Evolutionary conservation across 2,797 vertebrate species (phyloP), one percentile per base, ranked within the genome.

Genomic region (Dipus sagitta): DNA sequence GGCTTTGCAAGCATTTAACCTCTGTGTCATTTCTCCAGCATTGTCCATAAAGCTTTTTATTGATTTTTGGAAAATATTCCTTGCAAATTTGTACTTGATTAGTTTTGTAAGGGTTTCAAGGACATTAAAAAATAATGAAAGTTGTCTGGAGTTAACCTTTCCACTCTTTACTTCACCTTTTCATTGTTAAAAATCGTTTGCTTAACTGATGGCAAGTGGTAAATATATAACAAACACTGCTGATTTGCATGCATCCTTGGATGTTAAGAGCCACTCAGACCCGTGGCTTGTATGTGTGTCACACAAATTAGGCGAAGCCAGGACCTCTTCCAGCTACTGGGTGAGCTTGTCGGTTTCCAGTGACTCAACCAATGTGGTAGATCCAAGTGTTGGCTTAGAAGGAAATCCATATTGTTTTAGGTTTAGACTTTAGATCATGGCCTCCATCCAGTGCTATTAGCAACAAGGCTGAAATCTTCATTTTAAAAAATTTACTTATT

Each of bases 91-190:
- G 10, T 68, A 74, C 12, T 62, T 77, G 30, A 84, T 71, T 65
- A 67, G 5, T 26, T 80, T 91, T 91, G 17, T 4, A 74, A 42
- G 28, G 81, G n/a, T 93, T 94, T 91, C 47, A 82, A 42, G 54
- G 9, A 60, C 42, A 65, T 24, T 18, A 3, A 30, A 64, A 92
- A 52, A 30, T 47, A 62, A 42, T 10, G 1, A 4, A 1, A 17
- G 70, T 26, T 38, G 21, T 72, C 32, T 90, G 28, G 13, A 71
- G 9, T 47, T 3, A 47, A 47, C 42, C 32, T 88, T 14, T 86
- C 32, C 32, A 58, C 18, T 38, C 58, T 42, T 72, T 76, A 68
- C 3, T 42, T 26, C 24, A 58, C 78, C 24, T 30, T 79, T 32
- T 54, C 15, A 4, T 30, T 70, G 34, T 24, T 26, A 28, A 58